Conservation (phyloP, 1,140 invertebrate species). For the Ostrea edulis region DNA sequence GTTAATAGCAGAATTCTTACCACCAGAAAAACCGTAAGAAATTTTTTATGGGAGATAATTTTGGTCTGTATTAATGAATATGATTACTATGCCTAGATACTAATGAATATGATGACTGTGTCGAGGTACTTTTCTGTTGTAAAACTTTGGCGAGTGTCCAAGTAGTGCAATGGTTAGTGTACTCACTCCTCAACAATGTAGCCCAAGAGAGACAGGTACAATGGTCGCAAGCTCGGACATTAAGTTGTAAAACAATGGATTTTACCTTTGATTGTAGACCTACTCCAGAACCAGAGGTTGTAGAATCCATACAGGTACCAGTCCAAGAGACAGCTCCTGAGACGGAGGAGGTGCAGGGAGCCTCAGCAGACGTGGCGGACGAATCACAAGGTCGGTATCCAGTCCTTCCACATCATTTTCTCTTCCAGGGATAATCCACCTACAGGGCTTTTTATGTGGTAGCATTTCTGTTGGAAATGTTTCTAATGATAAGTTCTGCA, state of each 20-base stretch:
- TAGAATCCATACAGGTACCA: conserved; percentile 45
- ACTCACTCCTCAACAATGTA: no score
- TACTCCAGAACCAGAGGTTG: conserved; percentile 54
- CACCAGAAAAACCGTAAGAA: conserved; percentile 75
- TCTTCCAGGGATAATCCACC: background rate
- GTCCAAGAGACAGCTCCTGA: conserved; percentile 46
- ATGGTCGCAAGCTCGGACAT: no score
- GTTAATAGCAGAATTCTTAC: conserved; percentile 77
- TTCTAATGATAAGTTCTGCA: background rate
- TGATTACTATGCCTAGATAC: no score
- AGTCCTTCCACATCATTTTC: background rate
- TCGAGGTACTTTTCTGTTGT: no score
- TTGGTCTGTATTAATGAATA: no score
- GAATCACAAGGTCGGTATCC: conserved; percentile 36
- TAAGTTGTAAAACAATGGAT: no score
- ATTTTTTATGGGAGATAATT: background rate
- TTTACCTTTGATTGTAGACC: conserved; percentile 48
- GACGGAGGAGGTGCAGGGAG: conserved; percentile 18
- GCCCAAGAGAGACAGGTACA: no score
- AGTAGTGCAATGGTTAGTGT: no score
- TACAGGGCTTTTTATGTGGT: background rate
- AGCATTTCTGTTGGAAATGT: background rate
- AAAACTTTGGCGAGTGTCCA: no score
- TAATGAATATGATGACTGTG: no score
- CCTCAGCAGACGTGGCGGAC: conserved; percentile 4